Evolutionary conservation across 2,113 vertebrate genomes (phyloP).

Genomic region (Spermophilus dauricus): DNA sequence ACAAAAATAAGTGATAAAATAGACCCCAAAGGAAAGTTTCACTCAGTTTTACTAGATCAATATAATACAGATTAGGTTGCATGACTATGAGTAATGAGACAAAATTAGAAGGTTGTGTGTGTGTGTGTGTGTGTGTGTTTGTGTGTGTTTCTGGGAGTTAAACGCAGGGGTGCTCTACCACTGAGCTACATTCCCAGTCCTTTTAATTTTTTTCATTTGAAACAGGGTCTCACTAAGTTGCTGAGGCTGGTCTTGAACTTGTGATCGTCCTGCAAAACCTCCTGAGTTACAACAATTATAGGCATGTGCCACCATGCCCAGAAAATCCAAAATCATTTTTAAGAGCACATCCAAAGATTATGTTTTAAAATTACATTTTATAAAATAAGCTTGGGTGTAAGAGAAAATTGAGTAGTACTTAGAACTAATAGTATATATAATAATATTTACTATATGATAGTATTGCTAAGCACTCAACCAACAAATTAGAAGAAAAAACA

Average conservation of each 20-base stretch:
- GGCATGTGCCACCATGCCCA: too few species aligned
- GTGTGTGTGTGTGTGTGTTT: too few species aligned
- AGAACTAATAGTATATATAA: not conserved
- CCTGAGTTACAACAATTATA: too few species aligned
- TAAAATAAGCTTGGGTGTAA: not conserved
- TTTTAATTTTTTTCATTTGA: too few species aligned
- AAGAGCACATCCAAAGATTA: not conserved
- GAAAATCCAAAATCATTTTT: not conserved
- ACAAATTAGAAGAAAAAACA: not conserved
- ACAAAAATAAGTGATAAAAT: not conserved
- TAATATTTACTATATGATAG: not conserved
- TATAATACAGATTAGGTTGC: not conserved
- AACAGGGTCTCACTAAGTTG: too few species aligned
- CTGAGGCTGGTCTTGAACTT: too few species aligned
- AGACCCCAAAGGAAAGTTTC: not conserved
- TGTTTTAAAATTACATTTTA: not conserved
- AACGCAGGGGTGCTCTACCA: too few species aligned
- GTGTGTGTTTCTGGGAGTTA: too few species aligned
- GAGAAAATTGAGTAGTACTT: not conserved
- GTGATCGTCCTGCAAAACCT: too few species aligned
- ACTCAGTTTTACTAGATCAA: not conserved
- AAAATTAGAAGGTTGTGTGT: not conserved
- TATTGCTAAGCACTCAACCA: not conserved
- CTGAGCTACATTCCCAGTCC: too few species aligned
- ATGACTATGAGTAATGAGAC: not conserved